These are phyloP conservation scores for Brachystomella parvula DNA, from an alignment of 1,140 invertebrate genomes.

Conservation along the genomic window DNA sequence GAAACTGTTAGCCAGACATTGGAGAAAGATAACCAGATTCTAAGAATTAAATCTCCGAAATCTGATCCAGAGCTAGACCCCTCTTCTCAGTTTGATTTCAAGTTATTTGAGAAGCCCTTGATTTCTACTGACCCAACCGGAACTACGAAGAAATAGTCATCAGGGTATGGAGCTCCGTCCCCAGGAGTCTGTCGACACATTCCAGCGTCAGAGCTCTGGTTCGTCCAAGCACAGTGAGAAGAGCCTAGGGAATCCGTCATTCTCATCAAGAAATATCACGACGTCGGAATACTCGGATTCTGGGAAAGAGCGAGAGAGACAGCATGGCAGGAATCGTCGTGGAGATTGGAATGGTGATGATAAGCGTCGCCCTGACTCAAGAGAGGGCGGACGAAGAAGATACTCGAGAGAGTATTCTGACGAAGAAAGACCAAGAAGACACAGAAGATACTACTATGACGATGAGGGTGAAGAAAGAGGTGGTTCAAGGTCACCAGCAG, in stretches of 20 bases:
- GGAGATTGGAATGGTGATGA: slow-evolving; percentile 22
- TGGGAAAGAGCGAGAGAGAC: slow-evolving; percentile 14
- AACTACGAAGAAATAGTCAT: slow-evolving; percentile 4
- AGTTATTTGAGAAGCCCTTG: slow-evolving; percentile 32
- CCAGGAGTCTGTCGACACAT: not conserved
- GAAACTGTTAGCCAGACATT: not conserved
- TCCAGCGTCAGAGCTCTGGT: slow-evolving; percentile 35
- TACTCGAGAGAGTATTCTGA: slow-evolving; percentile 8
- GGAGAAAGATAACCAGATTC: not conserved
- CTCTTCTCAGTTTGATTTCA: slow-evolving; percentile 32
- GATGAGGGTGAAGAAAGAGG: slow-evolving; percentile 15
- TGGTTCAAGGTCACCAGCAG: not conserved
- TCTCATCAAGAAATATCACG: not conserved
- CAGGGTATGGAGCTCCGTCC: not conserved
- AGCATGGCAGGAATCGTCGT: not conserved
- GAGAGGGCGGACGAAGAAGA: slow-evolving; percentile 8
- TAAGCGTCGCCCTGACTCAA: slow-evolving; percentile 21
- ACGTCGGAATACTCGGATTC: slow-evolving; percentile 33
- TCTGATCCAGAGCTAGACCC: not conserved
- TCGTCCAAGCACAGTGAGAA: slow-evolving; percentile 35
- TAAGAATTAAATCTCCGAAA: not conserved
- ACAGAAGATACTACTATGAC: not conserved
- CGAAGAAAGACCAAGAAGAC: not conserved
- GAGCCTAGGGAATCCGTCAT: slow-evolving; percentile 7
- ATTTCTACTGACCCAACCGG: slow-evolving; percentile 8